Evolutionary conservation across 23 tunicate genomes (phyloP).

Genomic region (Halocynthia roretzi): DNA sequence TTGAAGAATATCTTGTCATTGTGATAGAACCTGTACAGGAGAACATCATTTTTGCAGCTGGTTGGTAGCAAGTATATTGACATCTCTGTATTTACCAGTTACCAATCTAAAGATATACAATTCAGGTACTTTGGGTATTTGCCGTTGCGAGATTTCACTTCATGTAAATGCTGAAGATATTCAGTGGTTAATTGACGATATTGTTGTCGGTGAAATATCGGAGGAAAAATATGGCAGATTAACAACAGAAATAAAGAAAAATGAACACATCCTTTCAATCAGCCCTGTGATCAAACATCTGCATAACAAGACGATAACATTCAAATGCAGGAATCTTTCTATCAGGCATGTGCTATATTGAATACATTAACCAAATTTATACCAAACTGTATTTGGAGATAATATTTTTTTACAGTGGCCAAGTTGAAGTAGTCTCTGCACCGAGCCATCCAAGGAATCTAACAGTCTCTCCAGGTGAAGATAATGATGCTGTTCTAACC

Average conservation of each 20-base stretch:
- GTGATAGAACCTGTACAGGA: not conserved
- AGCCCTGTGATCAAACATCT: not conserved
- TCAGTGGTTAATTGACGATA: slow-evolving; percentile 35
- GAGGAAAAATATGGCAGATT: not conserved
- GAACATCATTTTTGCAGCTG: not conserved
- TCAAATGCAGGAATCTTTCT: slow-evolving; percentile 27
- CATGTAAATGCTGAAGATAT: slow-evolving; percentile 30
- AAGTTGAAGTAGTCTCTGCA: slow-evolving; percentile 6
- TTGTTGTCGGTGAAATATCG: slow-evolving; percentile 21
- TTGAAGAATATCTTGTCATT: not conserved
- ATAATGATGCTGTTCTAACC: not conserved
- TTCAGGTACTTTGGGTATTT: slow-evolving; percentile 9
- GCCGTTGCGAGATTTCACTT: slow-evolving; percentile 8
- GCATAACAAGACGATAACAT: slow-evolving; percentile 2
- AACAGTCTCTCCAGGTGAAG: not conserved
- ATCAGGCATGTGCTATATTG: slow-evolving; percentile 7
- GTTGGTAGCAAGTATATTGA: not conserved
- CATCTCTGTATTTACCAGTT: not conserved
- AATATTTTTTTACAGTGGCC: slow-evolving; percentile 14
- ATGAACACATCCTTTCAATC: not conserved
- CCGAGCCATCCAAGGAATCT: slow-evolving; percentile 21
- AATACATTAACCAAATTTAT: not conserved
- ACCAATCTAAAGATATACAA: not conserved
- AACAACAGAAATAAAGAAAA: not conserved
- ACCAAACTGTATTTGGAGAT: not conserved